Conservation (phyloP, 2,888 invertebrate species). For the Ptychoptera contaminata region DNA sequence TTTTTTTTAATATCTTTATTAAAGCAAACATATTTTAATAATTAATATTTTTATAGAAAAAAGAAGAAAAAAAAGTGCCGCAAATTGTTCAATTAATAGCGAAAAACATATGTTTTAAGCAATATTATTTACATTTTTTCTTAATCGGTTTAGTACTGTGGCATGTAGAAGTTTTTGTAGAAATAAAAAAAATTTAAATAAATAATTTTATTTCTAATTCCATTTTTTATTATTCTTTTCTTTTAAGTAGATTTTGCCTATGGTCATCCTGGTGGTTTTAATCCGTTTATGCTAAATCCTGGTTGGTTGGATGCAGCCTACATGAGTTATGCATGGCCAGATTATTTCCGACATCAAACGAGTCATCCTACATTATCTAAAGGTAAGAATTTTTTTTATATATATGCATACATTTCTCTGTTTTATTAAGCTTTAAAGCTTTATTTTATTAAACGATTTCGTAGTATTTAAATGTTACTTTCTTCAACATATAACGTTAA, state of each 20-base stretch:
- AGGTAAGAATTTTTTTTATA: constrained; percentile 31
- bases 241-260: constrained; percentile 56
- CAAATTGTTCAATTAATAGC: constrained; percentile 4
- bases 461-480: no score
- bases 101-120: no score
- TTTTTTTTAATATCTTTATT: no score
- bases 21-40: no score
- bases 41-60: not conserved
- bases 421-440: not conserved
- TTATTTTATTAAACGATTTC: not conserved
- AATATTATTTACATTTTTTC: no score
- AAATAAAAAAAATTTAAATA: no score
- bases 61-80: constrained; percentile 10
- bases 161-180: no score
- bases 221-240: constrained; percentile 10
- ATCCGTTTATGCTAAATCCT: constrained; percentile 64
- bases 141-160: no score
- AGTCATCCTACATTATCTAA: constrained; percentile 43
- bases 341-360: constrained; percentile 48
- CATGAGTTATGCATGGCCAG: constrained; percentile 56
- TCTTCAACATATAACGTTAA: no score
- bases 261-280: constrained; percentile 60
- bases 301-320: constrained; percentile 77
- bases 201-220: no score
- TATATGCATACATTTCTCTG: no score